Conservation (phyloP, 2,797 vertebrate species). For the Ataeniobius toweri region DNA sequence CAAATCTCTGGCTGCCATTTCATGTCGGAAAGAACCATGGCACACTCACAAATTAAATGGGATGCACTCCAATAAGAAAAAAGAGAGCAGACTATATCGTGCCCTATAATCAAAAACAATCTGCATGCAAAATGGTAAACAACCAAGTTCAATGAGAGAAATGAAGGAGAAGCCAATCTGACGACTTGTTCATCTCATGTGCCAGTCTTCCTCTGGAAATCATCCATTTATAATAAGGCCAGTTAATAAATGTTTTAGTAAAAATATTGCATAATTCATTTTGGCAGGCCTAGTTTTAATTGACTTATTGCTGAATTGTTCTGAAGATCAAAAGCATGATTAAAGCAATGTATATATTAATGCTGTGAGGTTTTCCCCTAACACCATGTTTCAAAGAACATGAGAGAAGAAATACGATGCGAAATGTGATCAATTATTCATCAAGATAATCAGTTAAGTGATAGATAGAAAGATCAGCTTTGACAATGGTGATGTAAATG, state of each 20-base stretch:
- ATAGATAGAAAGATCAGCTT: slow-evolving; percentile 78
- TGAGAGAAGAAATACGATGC: slow-evolving; percentile 73
- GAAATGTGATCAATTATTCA: slow-evolving; percentile 81
- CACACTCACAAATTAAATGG: slow-evolving; percentile 16
- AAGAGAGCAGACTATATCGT: slow-evolving; percentile 50
- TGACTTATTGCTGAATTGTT: slow-evolving; percentile 83
- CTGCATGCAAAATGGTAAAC: slow-evolving; percentile 78
- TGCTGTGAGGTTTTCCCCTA: slow-evolving; percentile 62
- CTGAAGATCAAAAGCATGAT: slow-evolving; percentile 82
- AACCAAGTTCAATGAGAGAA: slow-evolving; percentile 71
- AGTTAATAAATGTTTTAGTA: slow-evolving; percentile 88
- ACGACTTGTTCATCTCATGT: slow-evolving; percentile 80
- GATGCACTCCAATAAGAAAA: slow-evolving; percentile 53
- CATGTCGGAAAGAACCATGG: slow-evolving; percentile 47
- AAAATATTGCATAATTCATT: slow-evolving; percentile 85
- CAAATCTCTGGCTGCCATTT: slow-evolving; percentile 64
- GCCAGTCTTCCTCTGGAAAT: slow-evolving; percentile 78
- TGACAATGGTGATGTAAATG: slow-evolving; percentile 63
- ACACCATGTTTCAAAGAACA: slow-evolving; percentile 75
- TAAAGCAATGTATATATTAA: slow-evolving; percentile 83
- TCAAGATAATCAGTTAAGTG: slow-evolving; percentile 77
- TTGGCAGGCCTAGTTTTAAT: slow-evolving; percentile 83
- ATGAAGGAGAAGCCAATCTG: slow-evolving; percentile 69
- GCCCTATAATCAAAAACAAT: slow-evolving; percentile 69
- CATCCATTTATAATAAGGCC: slow-evolving; percentile 85